Percentiles rank a stretch among this genome's conserved stretches.
Conservation (phyloP, 2,113 vertebrate genomes). For the Gobio gobio region DNA sequence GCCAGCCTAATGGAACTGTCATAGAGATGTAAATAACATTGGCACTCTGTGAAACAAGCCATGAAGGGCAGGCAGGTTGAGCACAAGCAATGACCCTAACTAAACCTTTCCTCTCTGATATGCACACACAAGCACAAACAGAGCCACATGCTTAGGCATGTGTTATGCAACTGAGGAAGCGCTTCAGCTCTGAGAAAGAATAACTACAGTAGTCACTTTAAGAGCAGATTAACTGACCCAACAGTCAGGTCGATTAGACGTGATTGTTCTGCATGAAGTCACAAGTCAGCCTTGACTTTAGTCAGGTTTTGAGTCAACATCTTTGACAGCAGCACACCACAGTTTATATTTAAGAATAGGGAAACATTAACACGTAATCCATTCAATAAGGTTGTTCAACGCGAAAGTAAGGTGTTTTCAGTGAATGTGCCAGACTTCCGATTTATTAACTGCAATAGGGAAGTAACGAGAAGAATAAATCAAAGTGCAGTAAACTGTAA, state of each 20-base stretch:
- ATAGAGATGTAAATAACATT: slow-evolving; percentile 59
- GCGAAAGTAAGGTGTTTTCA: no score
- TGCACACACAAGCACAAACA: slow-evolving; percentile 48
- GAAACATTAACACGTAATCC: neutral
- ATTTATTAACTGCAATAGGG: no score
- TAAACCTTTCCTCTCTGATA: slow-evolving; percentile 16
- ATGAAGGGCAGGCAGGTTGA: slow-evolving; percentile 51
- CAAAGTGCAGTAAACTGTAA: no score
- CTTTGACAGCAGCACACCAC: neutral
- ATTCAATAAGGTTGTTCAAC: neutral
- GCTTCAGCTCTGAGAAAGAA: neutral
- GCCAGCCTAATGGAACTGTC: slow-evolving; percentile 55
- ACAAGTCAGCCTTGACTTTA: slow-evolving; percentile 8
- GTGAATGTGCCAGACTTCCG: no score
- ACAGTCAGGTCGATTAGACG: neutral
- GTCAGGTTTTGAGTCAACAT: neutral
- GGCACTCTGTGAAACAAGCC: slow-evolving; percentile 53
- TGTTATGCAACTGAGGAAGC: neutral
- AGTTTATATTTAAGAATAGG: neutral
- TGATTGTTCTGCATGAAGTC: neutral
- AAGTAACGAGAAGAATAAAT: no score
- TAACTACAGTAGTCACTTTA: neutral
- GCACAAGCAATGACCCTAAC: slow-evolving; percentile 27
- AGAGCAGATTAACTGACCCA: neutral
- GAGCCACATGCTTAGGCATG: slow-evolving; percentile 39